Base-by-base conservation (phyloP, 2,113 vertebrate species). In the Triplophysa siluroides region DNA sequence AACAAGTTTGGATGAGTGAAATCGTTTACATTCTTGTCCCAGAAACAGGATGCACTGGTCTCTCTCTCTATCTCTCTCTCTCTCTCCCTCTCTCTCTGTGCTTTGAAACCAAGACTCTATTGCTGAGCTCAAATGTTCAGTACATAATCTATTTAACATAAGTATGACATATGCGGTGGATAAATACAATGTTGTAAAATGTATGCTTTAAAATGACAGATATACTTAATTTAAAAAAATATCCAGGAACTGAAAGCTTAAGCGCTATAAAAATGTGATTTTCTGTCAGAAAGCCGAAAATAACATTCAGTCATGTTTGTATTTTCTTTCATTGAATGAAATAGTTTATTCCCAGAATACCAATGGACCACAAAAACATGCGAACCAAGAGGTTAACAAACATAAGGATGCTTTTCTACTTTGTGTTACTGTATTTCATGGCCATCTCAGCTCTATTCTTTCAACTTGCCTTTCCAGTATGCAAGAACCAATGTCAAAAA, bases 21-120 rank as follows among this genome's bases (percentile, higher is more conserved):
- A 83, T 86, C 92, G 92, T 93, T 93, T 93, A 92, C 93, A 92
- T 95, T 94, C 90, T 91, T 90, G 86, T 56, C 75, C 78, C 83
- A 79, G 85, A 88, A 85, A 89, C 89, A 90, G 88, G 91, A 90
- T 86, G 83, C 77, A 81, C 83, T 77, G 60, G 84, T 88, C 86
- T 91, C 85, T 52, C 45, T 64, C 14, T 70, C 12, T 69, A 10
- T 66, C 29, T 60, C 8, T n/a, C 10, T 70, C 29, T 29, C 29
- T 29, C 29, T 29, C 26, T 2, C 26, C 3, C 3, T 3, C 29
- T 29, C 3, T 29, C 29, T 29, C 29, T 4, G 3, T 4, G n/a
- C 38, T 56, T 56, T 54, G 14, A 62, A 21, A 69, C 2, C 0
- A 64, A 76, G 52, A 52, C 14, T 74, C 62, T 75, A n/a, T 24